Evolutionary conservation across 1,140 invertebrate species (phyloP), one percentile per base, ranked within the genome.

Genomic region (Cryptotermes secundus): DNA sequence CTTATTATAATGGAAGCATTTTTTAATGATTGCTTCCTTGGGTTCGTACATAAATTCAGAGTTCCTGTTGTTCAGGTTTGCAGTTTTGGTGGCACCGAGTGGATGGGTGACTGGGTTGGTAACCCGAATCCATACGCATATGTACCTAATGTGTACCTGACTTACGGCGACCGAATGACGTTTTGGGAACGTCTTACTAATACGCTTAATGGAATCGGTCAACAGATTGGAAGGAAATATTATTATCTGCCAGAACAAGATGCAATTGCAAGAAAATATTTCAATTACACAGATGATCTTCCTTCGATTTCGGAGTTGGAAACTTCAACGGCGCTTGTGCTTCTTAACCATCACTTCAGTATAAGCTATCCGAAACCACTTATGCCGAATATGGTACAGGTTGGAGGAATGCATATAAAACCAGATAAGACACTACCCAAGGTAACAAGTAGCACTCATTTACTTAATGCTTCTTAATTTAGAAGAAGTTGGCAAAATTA

Each of bases 121-220:
- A n/a, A n/a, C n/a, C n/a, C n/a, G n/a, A n/a, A n/a, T n/a, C n/a
- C n/a, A n/a, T n/a, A n/a, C n/a, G n/a, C n/a, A 0, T 92, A 92
- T 85, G 90, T 93, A 36, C 92, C 94, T 0, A 91, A 91, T 34
- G 92, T 91, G 82, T 90, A 94, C 86, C 87, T 92, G 22, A 87
- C 89, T 1, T 91, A 90, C 49, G 88, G 90, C 0, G 89, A 92
- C 82, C 86, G 89, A 10, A 93, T 94, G 92, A 91, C 87, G 34
- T 92, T 94, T 79, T 92, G 90, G 87, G 89, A 94, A 86, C 88
- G 94, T 83, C 87, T 93, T 24, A 87, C 89, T 0, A 95, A 95
- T 85, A 86, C 86, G 0, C 83, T 91, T 19, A 3, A 1, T 26
- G 72, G 49, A 31, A 14, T 83, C 26, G 10, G 26, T 31, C 2